Evolutionary conservation across 2,113 vertebrate genomes (phyloP).

Genomic region (Cinclus mexicanus): DNA sequence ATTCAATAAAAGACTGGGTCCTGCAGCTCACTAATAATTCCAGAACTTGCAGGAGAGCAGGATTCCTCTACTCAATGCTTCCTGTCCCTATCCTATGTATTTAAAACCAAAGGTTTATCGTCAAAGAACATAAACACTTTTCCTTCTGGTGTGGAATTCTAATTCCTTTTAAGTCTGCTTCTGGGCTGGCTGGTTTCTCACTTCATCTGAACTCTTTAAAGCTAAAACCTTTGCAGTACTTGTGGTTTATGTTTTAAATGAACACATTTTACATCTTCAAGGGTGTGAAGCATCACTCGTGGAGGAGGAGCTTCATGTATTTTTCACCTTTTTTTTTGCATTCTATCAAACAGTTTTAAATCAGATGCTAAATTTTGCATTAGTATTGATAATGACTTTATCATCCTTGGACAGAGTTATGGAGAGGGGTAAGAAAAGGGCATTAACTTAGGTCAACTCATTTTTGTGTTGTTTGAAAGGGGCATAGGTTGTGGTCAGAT

Average conservation of each 20-base stretch:
- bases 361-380: slow-evolving; percentile 66
- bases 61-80: neutral
- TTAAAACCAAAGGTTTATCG: neutral
- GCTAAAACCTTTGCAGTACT: neutral
- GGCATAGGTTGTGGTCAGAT: neutral
- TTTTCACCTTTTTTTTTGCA: slow-evolving; percentile 48
- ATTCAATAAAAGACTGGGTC: neutral
- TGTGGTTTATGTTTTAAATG: neutral
- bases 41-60: neutral
- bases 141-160: neutral
- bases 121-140: neutral
- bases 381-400: slow-evolving; percentile 70
- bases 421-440: neutral
- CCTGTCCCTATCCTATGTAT: neutral
- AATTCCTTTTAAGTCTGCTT: neutral
- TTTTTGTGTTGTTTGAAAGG: slow-evolving; percentile 20
- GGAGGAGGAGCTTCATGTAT: slow-evolving; percentile 48
- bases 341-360: slow-evolving; percentile 53
- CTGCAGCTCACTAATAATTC: slow-evolving; percentile 22
- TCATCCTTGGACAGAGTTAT: neutral
- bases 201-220: neutral
- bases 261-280: neutral
- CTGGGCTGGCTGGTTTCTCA: neutral
- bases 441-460: slow-evolving; percentile 26
- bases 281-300: slow-evolving; percentile 1